Evolutionary conservation across 1,140 invertebrate species (phyloP).

Genomic region (Rhopalosiphum maidis): DNA sequence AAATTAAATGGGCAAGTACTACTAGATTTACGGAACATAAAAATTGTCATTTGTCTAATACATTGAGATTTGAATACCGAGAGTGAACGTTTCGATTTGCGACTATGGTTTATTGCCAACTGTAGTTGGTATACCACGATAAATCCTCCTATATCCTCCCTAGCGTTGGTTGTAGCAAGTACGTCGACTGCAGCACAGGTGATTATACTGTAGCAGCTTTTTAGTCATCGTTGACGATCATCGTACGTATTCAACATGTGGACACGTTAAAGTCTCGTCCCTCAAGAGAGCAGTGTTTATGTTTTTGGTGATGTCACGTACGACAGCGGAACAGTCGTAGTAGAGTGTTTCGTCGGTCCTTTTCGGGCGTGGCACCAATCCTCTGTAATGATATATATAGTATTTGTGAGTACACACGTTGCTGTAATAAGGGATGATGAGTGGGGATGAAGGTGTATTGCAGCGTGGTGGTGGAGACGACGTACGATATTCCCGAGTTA

Average conservation of each 20-base stretch:
- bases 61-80: not conserved
- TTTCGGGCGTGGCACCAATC: conserved; percentile 23
- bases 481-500: not conserved
- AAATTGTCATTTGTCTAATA: too few species aligned
- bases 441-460: not conserved
- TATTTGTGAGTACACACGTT: not conserved
- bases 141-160: not conserved
- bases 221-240: not conserved
- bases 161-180: not conserved
- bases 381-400: not conserved
- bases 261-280: conserved; percentile 27
- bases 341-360: not conserved
- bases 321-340: not conserved
- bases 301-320: not conserved
- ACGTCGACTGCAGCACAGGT: not conserved
- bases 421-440: not conserved
- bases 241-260: conserved; percentile 47
- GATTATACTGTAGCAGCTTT: not conserved
- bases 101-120: not conserved
- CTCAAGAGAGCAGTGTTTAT: conserved; percentile 3
- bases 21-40: not conserved
- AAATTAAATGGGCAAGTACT: not conserved
- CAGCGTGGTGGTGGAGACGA: not conserved
- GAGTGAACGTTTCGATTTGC: not conserved
- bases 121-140: not conserved